Evolutionary conservation across 1,140 invertebrate genomes (phyloP), one percentile per base, ranked within the genome.

Genomic region (Campoletis sonorensis): DNA sequence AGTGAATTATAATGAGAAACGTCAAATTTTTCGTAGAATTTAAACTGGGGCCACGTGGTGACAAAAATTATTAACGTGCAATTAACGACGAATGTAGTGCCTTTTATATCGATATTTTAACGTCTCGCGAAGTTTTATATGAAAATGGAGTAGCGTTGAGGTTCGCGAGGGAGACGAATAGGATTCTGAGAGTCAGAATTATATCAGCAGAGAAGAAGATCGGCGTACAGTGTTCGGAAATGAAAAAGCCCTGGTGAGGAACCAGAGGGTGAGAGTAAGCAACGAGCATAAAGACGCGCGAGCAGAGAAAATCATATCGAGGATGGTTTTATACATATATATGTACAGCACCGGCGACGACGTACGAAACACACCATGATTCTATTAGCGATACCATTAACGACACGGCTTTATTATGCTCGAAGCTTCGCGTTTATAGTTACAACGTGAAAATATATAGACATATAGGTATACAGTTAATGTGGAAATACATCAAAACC

Each of bases 351-450:
- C 23, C 26, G 51, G 68, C 58, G 58, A 72, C 68, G 71, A 80
- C 68, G 79, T 61, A 81, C 54, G 51, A 81, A 75, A 75, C 71
- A 81, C 79, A 80, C 79, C 86, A 89, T 85, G 89, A 91, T 91
- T 90, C 88, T 90, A 90, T 91, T 89, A 90, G 87, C 87, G 86
- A 89, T 89, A 89, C 86, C 87, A 89, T 90, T 89, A 89, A 90
- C 87, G 85, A 87, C 87, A 86, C 81, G 83, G 81, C 84, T 90
- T 91, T 90, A 89, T 89, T 90, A 88, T 89, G 83, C 88, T 85
- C 82, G 80, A 85, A 85, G 85, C 81, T 84, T 26, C 81, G 82
- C 72, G 86, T 90, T 90, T 88, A 90, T 89, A 88, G 89, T 88
- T 90, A 89, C 85, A 89, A 88, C 85, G 86, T 82, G 81, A 84